Conservation (phyloP, 2,888 invertebrate genomes). For the Drosophila testacea region DNA sequence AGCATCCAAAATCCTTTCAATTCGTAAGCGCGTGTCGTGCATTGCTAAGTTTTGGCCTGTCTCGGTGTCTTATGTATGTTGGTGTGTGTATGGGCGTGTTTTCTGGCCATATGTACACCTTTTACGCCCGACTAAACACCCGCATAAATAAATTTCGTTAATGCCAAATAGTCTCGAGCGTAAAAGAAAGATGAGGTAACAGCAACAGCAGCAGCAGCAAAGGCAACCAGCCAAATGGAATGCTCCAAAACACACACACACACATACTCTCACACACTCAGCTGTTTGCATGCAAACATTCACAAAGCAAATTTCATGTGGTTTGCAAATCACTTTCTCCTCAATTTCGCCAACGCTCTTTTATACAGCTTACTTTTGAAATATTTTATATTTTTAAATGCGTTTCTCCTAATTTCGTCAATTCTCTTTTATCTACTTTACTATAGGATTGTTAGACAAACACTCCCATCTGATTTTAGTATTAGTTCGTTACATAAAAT, state of each 20-base stretch:
- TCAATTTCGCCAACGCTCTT: conserved; percentile 35
- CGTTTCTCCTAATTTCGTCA: no score
- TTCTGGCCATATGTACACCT: conserved; percentile 75
- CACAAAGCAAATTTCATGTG: conserved; percentile 19
- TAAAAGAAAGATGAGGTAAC: conserved; percentile 80
- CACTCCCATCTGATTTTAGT: no score
- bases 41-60: conserved; percentile 60
- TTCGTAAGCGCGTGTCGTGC: conserved; percentile 70
- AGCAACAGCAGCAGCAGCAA: conserved; percentile 32
- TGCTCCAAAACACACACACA: conserved; percentile 38
- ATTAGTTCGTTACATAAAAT: no score
- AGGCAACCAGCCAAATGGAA: conserved; percentile 66
- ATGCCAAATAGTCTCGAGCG: conserved; percentile 81
- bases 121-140: conserved; percentile 81
- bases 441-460: no score
- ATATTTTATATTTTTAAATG: no score
- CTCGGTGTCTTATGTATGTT: conserved; percentile 12
- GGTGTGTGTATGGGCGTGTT: conserved; percentile 33
- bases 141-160: conserved; percentile 83
- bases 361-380: conserved; percentile 4
- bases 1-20: conserved; percentile 73
- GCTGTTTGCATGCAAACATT: conserved; percentile 12
- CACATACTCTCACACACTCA: conserved; percentile 14
- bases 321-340: conserved; percentile 34
- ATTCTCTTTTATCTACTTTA: no score